Conservation (phyloP, 2,113 vertebrate genomes). For the Struthidea cinerea region DNA sequence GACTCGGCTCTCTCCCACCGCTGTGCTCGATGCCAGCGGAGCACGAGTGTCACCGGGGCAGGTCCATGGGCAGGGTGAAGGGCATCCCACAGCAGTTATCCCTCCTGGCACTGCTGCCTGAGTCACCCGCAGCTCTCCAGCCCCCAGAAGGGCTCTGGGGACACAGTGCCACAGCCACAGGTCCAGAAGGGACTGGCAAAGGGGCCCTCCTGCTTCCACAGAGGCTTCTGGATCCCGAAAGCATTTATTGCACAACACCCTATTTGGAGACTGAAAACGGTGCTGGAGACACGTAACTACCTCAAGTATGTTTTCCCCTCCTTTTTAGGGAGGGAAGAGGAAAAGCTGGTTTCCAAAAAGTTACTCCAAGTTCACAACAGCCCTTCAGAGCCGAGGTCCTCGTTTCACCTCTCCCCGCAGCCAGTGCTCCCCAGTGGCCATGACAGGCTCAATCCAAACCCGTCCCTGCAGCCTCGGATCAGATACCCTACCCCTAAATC, state of each 20-base stretch:
- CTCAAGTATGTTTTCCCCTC: slow-evolving; percentile 55
- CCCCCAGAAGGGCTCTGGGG: background rate
- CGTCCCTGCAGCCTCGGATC: background rate
- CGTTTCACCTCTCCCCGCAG: background rate
- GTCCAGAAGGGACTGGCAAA: background rate
- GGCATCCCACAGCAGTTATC: rapidly evolving
- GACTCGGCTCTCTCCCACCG: rapidly evolving
- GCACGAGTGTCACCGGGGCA: background rate
- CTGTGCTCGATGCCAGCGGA: rapidly evolving
- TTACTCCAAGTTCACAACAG: background rate
- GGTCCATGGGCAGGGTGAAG: rapidly evolving
- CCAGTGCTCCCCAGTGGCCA: background rate
- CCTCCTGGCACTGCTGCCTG: background rate
- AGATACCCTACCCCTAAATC: background rate
- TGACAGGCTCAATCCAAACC: rapidly evolving
- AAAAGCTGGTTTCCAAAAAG: slow-evolving; percentile 47
- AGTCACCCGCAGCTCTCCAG: rapidly evolving
- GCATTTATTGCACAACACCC: slow-evolving; percentile 26
- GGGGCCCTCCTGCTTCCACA: background rate
- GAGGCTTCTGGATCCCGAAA: background rate
- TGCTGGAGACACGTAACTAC: slow-evolving; percentile 7
- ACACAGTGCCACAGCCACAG: background rate
- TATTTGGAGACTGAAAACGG: slow-evolving; percentile 28
- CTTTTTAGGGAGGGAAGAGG: slow-evolving; percentile 54
- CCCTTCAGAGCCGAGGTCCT: background rate